phyloP scores from a whole-genome alignment of 2,113 vertebrate species.

The Pachypanchax playfairii region DNA sequence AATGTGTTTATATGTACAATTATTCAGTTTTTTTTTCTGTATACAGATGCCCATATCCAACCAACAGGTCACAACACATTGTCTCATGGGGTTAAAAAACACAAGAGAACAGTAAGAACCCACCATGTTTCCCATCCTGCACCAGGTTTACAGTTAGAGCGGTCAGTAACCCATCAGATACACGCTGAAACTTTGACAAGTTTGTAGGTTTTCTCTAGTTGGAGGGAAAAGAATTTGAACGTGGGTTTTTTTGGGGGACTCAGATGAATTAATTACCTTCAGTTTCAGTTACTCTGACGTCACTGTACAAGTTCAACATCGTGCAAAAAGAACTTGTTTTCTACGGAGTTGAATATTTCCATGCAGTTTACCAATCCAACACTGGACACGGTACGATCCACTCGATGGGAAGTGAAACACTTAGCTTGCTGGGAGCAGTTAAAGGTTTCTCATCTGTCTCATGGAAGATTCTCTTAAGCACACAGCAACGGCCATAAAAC shows the following conservation, averaged over 20 bases:
- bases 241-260: slow-evolving; percentile 6
- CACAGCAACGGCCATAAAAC: slow-evolving; percentile 45
- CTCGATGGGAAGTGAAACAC: slow-evolving; percentile 55
- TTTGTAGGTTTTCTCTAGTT: slow-evolving; percentile 35
- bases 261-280: slow-evolving; percentile 9
- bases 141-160: slow-evolving; percentile 75
- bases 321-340: slow-evolving; percentile 72
- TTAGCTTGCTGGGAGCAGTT: slow-evolving; percentile 26
- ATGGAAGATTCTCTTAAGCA: slow-evolving; percentile 36
- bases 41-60: slow-evolving; percentile 73
- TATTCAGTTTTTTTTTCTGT: slow-evolving; percentile 82
- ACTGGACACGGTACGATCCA: slow-evolving; percentile 56
- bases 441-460: slow-evolving; percentile 38
- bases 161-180: slow-evolving; percentile 55
- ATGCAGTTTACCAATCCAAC: slow-evolving; percentile 60
- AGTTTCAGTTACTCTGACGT: slow-evolving; percentile 45
- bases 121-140: slow-evolving; percentile 59
- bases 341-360: slow-evolving; percentile 62
- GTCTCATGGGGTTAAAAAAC: slow-evolving; percentile 72
- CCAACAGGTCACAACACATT: slow-evolving; percentile 77
- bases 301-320: slow-evolving; percentile 65
- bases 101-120: too few species aligned
- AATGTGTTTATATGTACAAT: slow-evolving; percentile 90
- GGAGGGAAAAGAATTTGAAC: background rate
- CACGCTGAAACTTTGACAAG: slow-evolving; percentile 40